Evolutionary conservation across 2,113 vertebrate species (phyloP).

Genomic region (Falcunculus frontatus): DNA sequence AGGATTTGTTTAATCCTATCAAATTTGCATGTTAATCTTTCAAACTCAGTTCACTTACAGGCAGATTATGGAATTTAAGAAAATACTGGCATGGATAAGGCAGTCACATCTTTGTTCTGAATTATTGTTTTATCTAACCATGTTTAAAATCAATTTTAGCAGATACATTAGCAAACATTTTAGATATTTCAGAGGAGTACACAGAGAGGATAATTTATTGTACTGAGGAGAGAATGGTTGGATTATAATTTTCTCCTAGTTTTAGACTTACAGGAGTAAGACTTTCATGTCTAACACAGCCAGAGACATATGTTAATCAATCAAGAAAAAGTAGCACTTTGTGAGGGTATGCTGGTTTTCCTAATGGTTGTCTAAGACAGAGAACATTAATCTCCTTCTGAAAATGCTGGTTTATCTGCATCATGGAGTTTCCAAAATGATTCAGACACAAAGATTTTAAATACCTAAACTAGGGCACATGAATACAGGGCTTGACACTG

Average conservation of each 20-base stretch:
- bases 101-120: not conserved
- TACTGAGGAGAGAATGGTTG: not conserved
- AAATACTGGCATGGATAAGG: not conserved
- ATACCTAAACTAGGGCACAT: not conserved
- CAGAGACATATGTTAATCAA: not conserved
- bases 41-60: not conserved
- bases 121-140: not conserved
- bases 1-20: not conserved
- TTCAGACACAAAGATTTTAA: not conserved
- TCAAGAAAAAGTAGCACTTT: not conserved
- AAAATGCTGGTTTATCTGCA: not conserved
- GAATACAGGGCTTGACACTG: not conserved
- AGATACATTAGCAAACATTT: not conserved
- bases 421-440: not conserved
- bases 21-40: not conserved
- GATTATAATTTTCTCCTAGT: not conserved
- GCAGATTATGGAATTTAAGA: not conserved
- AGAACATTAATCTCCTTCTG: not conserved
- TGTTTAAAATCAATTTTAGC: not conserved
- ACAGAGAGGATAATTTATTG: not conserved
- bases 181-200: not conserved
- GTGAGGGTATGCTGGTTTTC: not conserved
- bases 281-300: not conserved
- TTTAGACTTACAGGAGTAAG: not conserved
- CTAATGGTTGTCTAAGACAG: not conserved